Conservation (phyloP, 2,888 invertebrate genomes). For the Dicyrtoma fusca region DNA sequence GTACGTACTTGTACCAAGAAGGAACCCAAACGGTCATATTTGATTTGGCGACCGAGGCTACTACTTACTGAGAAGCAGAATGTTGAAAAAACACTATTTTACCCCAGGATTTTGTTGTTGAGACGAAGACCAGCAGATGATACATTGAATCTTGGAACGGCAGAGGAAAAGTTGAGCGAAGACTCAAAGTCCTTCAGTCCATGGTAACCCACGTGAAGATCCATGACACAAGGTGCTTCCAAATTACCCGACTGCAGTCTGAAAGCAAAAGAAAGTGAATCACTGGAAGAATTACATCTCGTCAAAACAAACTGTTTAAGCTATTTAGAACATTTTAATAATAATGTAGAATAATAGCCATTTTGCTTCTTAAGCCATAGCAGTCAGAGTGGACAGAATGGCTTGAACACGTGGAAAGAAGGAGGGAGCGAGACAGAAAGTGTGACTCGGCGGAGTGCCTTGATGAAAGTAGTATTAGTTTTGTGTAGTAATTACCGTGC, state of each 20-base stretch:
- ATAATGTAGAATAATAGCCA: no score
- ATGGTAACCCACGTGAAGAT: slow-evolving; percentile 34
- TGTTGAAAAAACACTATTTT: slow-evolving; percentile 23
- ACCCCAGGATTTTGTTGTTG: slow-evolving; percentile 40
- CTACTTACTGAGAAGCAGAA: neutral
- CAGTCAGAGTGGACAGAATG: no score
- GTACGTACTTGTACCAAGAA: no score
- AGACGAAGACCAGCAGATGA: slow-evolving; percentile 39
- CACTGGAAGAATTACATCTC: no score
- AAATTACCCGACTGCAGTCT: slow-evolving; percentile 1
- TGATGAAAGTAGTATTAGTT: slow-evolving; percentile 15
- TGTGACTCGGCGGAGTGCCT: neutral
- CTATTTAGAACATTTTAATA: no score
- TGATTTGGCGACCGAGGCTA: no score
- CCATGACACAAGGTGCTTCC: slow-evolving; percentile 39
- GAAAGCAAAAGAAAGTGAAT: neutral
- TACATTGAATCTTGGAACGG: slow-evolving; percentile 16
- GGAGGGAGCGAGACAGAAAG: neutral
- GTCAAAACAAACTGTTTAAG: no score
- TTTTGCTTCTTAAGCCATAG: no score
- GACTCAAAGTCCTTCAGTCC: slow-evolving; percentile 40
- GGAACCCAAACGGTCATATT: no score
- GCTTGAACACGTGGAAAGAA: neutral
- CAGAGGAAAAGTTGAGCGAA: slow-evolving; percentile 42
- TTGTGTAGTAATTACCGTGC: slow-evolving; percentile 55